Conservation (phyloP, 1,140 invertebrate genomes). For the Adoxophyes honmai region DNA sequence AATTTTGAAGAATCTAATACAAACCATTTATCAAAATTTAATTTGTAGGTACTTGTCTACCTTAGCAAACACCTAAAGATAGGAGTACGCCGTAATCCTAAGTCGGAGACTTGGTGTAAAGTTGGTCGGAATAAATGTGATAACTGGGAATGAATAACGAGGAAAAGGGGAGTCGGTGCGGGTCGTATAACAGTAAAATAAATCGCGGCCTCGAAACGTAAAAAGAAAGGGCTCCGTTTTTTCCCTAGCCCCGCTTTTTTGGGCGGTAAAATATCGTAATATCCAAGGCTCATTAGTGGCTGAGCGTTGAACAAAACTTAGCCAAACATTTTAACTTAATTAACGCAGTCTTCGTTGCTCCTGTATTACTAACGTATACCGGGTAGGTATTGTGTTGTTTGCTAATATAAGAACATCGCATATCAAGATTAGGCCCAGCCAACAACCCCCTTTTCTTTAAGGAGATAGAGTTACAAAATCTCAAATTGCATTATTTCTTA, state of each 20-base stretch:
- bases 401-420: neutral
- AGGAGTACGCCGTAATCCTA: too few relatives aligned
- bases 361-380: too few relatives aligned
- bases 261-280: slow-evolving; percentile 1
- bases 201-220: neutral
- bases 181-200: slow-evolving; percentile 12
- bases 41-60: too few relatives aligned
- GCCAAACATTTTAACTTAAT: neutral
- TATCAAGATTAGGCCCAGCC: neutral
- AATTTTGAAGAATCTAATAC: too few relatives aligned
- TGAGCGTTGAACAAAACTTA: slow-evolving; percentile 7
- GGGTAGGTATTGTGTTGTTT: neutral
- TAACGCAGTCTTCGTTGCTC: neutral
- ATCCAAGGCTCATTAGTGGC: neutral
- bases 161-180: slow-evolving; percentile 5
- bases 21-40: too few relatives aligned
- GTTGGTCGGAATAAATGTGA: slow-evolving; percentile 1
- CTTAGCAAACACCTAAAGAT: too few relatives aligned
- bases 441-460: neutral
- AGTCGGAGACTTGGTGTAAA: neutral
- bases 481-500: neutral
- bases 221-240: neutral
- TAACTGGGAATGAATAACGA: neutral
- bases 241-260: neutral
- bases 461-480: neutral